Base-by-base conservation (phyloP, 1,140 invertebrate species). In the Eciton burchellii region DNA sequence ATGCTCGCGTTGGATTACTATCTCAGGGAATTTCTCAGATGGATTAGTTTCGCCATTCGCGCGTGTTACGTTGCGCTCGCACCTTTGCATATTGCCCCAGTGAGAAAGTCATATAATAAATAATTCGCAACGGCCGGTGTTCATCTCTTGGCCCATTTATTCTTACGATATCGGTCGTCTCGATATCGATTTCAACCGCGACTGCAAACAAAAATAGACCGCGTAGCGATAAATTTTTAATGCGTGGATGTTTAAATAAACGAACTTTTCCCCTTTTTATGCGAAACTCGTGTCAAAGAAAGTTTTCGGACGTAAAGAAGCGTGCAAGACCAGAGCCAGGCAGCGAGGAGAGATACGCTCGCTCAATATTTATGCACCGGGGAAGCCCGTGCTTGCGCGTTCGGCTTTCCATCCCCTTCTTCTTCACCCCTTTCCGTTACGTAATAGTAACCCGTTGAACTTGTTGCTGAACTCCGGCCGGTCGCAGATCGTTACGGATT, bases 221-320 rank as follows among this genome's bases (percentile, higher is more conserved):
- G 41, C 52, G 60, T 79, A 79, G 41, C 29, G 52, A 59, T 49
- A 73, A 86, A 87, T 66, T 86, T 83, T 86, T 86, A 83, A 87
- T 87, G 72, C 60, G 21, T 47, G 24, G 81, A 83, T 86, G 60
- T 81, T 65, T 87, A 87, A 86, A 86, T 87, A 86, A 87, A 86
- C 49, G 54, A 73, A 86, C 66, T 87, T 87, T 71, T 57, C 43
- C 73, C 43, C 60, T 47, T 24, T 83, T 86, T 86, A 83, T 86
- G 81, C 66, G 73, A 86, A 86, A 87, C 66, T 83, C 54, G 26
- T 76, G 72, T 83, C 65, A 66, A 81, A 59, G 54, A 59, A 87
- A 87, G 81, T 87, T 87, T 79, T 82, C 1, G 66, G 84, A 62
- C 63, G 59, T 86, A 83, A 86, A 86, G 73, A 83, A 83, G 68